Percentiles rank a stretch among this genome's conserved stretches.
phyloP scores from a whole-genome alignment of 1,140 invertebrate species.

The Diachasmimorpha longicaudata region DNA sequence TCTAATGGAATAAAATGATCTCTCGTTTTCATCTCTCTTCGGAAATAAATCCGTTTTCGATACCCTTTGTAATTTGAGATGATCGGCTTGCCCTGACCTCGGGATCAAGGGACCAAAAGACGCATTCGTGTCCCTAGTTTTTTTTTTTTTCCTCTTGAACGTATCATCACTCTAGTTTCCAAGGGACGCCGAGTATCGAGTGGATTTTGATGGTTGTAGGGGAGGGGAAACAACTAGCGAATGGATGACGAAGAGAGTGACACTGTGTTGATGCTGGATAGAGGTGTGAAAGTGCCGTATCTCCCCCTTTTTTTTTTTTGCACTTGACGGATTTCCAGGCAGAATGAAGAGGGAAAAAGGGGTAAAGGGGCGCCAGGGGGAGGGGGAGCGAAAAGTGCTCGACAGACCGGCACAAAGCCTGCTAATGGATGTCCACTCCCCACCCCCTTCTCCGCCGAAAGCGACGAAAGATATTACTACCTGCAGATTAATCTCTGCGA shows the following conservation, averaged over 20 bases:
- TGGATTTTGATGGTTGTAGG: conserved; percentile 25
- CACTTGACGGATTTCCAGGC: not conserved
- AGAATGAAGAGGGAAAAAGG: conserved; percentile 26
- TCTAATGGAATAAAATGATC: conserved; percentile 44
- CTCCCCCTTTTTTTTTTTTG: not conserved
- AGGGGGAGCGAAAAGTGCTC: conserved; percentile 26
- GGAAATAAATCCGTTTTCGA: conserved; percentile 56
- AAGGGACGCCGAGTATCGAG: not conserved
- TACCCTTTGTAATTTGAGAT: conserved; percentile 60
- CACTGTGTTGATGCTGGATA: not conserved
- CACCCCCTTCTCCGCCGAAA: conserved; percentile 29
- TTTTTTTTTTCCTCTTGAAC: conserved; percentile 18
- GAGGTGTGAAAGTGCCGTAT: not conserved
- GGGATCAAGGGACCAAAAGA: conserved; percentile 2
- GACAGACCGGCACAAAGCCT: conserved; percentile 33
- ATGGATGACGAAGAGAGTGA: conserved; percentile 6
- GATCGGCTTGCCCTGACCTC: conserved; percentile 47
- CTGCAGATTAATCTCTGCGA: conserved; percentile 29
- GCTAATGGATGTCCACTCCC: conserved; percentile 40
- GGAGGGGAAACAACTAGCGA: not conserved
- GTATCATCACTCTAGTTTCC: conserved; percentile 32
- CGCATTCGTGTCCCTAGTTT: conserved; percentile 10
- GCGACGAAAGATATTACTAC: conserved; percentile 33
- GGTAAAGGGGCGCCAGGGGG: conserved; percentile 29
- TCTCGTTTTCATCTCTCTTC: conserved; percentile 14